These are phyloP conservation scores for Ctenomys sociabilis DNA, from an alignment of 2,113 vertebrate genomes.

Conservation along the genomic window DNA sequence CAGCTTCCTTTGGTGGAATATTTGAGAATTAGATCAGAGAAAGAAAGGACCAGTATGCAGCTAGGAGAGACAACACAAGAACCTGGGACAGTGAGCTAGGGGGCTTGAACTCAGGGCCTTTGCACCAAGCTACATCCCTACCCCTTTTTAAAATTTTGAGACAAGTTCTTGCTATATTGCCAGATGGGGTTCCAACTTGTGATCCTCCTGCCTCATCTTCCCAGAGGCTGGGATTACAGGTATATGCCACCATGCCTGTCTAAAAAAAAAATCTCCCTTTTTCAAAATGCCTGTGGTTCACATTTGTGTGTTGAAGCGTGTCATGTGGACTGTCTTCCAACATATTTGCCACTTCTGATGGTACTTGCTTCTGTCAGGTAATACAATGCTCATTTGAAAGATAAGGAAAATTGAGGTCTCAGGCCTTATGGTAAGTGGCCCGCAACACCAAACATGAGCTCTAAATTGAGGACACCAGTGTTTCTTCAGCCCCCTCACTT, in stretches of 20 bases:
- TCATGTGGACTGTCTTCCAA: neutral
- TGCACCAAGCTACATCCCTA: neutral
- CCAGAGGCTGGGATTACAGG: neutral
- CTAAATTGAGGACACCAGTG: neutral
- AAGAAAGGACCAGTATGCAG: neutral
- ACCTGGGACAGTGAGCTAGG: neutral
- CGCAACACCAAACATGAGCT: neutral
- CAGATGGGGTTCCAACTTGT: neutral
- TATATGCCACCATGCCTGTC: neutral
- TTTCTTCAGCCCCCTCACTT: neutral
- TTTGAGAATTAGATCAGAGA: slow-evolving; percentile 28
- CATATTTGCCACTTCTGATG: neutral
- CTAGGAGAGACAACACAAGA: neutral
- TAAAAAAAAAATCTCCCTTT: neutral
- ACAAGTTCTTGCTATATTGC: neutral
- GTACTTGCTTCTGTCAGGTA: neutral
- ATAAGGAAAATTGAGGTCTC: neutral
- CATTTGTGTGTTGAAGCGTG: neutral
- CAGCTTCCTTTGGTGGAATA: neutral
- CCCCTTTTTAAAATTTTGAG: neutral
- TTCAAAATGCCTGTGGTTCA: neutral
- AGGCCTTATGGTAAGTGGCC: neutral
- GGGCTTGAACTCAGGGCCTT: neutral
- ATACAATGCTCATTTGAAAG: neutral
- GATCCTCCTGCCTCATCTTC: neutral